Evolutionary conservation across 2,888 invertebrate species (phyloP), one percentile per base, ranked within the genome.

Genomic region (Lypha dubia): DNA sequence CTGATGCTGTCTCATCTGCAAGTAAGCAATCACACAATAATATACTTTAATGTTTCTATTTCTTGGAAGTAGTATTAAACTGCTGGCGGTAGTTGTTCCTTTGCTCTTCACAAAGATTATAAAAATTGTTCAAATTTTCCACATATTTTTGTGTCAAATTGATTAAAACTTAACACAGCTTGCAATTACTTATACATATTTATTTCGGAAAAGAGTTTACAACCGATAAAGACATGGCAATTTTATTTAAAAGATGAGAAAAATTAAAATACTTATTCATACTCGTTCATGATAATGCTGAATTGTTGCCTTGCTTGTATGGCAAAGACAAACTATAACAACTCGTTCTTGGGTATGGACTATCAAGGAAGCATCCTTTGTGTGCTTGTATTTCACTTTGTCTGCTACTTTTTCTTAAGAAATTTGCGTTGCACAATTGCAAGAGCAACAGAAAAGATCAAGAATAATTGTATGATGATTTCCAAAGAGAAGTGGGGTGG

Each of bases 141-240:
- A 46, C 46, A 46, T 79, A 68, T 63, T 73, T 65, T 80, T 67
- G 74, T 68, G 28, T n/a, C 35, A 81, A 81, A 81, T 81, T 62
- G 68, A 81, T 81, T 80, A 68, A 44, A 53, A 58, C 38, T 74
- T 35, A 17, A 68, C 35, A 53, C 74, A 81, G 44, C 38, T 38
- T 77, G 20, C 49, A 58, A 63, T 58, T 71, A 70, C 6, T 71
- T 62, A 22, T 7, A 32, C 7, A 32, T 32, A 11, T 46, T 60
- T 44, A n/a, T 28, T 28, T 28, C 56, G 32, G 7, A 20, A 32
- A 75, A 68, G 5, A 68, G 8, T 51, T 71, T 35, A 70, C 76
- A 70, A 70, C 70, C 70, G 56, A 76, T 65, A 58, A 71, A 71
- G 41, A 62, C 58, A 35, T 77, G 46, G 71, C 70, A 71, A 38